Evolutionary conservation across 2,797 vertebrate species (phyloP), one percentile per base, ranked within the genome.

Genomic region (Aulostomus chinensis): DNA sequence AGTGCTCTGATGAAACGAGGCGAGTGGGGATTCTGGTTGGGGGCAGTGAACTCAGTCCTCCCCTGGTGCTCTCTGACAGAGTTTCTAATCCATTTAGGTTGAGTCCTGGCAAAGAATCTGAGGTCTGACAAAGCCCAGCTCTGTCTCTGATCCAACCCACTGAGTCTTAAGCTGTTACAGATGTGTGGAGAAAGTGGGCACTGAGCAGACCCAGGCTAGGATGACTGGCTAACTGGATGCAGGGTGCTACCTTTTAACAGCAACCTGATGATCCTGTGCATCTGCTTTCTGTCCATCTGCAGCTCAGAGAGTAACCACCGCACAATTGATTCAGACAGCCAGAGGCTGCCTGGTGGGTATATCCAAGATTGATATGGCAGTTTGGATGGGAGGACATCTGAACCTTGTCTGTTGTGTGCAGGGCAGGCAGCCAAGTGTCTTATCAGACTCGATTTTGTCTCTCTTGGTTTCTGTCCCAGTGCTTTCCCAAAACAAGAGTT

Each of bases 151-250:
- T 85, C 58, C 77, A 55, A 65, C 65, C 82, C 79, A 67, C 54
- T 74, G 80, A 68, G 71, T 73, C 74, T 71, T 82, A 86, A 88
- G 79, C 83, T 84, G 66, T 86, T 71, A 68, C 86, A 88, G 87
- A 89, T 88, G 90, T 86, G 81, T 52, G 58, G 62, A 59, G 66
- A 78, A 66, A 78, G 66, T 76, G 78, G 80, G 83, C 68, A 74
- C 46, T 71, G 56, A 64, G 63, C 54, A 61, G 63, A 50, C 47
- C 49, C 47, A 48, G 59, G 57, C 35, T 12, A 42, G 64, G 56
- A 58, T 28, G 42, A 64, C 65, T 65, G 56, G 68, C 79, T 83
- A 63, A 72, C 56, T 75, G 62, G 61, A 80, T 18, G n/a, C 59
- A 63, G 68, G 53, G 71, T 68, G 73, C 67, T 76, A 76, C 40